Conservation (phyloP, 1,140 invertebrate species). For the Zaprionus africanus region DNA sequence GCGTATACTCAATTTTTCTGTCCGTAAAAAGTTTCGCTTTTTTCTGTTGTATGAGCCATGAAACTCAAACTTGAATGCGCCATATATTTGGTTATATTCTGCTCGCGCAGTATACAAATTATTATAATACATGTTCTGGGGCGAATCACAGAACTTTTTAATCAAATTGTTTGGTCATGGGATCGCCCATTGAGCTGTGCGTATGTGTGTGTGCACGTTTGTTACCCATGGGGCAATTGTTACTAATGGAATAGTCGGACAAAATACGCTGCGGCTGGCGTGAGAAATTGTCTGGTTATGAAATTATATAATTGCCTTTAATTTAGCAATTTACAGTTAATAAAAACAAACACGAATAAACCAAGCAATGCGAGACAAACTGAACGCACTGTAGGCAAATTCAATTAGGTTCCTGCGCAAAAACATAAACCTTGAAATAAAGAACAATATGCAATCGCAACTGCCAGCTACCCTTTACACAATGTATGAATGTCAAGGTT, state of each 20-base stretch:
- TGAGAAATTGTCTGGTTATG: constrained; percentile 58
- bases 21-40: constrained; percentile 54
- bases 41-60: constrained; percentile 49
- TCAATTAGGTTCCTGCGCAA: constrained; percentile 46
- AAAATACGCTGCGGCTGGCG: constrained; percentile 59
- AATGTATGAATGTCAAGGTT: not conserved
- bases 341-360: constrained; percentile 48
- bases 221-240: constrained; percentile 58
- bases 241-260: constrained; percentile 72
- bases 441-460: not conserved
- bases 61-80: constrained; percentile 30
- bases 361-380: constrained; percentile 39
- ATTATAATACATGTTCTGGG: constrained; percentile 41
- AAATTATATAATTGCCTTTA: constrained; percentile 75
- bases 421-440: not conserved
- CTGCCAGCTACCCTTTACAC: not conserved
- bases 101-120: constrained; percentile 56
- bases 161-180: constrained; percentile 68
- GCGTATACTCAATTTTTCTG: constrained; percentile 39
- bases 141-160: constrained; percentile 28
- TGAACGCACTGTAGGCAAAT: constrained; percentile 42
- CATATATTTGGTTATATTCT: constrained; percentile 27
- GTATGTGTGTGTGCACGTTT: not conserved
- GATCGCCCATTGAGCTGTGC: constrained; percentile 30
- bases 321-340: constrained; percentile 73